phyloP scores from a whole-genome alignment of 2,113 vertebrate genomes.

The Mus musculus region DNA sequence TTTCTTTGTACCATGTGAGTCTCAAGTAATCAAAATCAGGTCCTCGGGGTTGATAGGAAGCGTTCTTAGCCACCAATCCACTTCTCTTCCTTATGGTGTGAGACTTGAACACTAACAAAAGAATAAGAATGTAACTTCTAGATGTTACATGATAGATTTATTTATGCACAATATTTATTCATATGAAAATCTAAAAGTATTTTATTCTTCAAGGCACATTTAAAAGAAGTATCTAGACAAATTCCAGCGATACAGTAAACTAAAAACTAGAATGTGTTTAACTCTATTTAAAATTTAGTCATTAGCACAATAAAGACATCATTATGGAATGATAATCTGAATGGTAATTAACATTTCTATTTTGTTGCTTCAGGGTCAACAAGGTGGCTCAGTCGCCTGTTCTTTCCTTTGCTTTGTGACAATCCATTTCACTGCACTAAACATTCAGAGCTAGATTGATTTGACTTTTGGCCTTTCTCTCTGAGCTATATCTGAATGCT shows the following conservation, averaged over 20 bases:
- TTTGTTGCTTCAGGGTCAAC: constrained; percentile 83
- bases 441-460: constrained; percentile 76
- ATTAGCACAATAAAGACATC: constrained; percentile 78
- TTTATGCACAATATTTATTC: constrained; percentile 15
- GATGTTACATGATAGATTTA: background rate
- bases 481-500: constrained; percentile 75
- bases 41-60: background rate
- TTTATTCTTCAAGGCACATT: constrained; percentile 8
- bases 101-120: background rate
- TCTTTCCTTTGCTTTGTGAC: constrained; percentile 64
- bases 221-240: constrained; percentile 41
- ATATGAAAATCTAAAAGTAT: constrained; percentile 33
- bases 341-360: constrained; percentile 81
- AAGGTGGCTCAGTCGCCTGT: constrained; percentile 13
- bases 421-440: constrained; percentile 50
- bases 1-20: background rate
- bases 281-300: constrained; percentile 69
- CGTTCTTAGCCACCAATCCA: too few species aligned
- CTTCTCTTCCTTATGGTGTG: too few species aligned
- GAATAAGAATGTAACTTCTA: background rate
- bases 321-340: constrained; percentile 79
- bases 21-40: background rate
- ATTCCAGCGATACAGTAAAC: constrained; percentile 42
- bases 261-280: constrained; percentile 74
- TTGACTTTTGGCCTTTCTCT: constrained; percentile 80